Base-by-base conservation (phyloP, 2,113 vertebrate species). In the Serinus canaria region DNA sequence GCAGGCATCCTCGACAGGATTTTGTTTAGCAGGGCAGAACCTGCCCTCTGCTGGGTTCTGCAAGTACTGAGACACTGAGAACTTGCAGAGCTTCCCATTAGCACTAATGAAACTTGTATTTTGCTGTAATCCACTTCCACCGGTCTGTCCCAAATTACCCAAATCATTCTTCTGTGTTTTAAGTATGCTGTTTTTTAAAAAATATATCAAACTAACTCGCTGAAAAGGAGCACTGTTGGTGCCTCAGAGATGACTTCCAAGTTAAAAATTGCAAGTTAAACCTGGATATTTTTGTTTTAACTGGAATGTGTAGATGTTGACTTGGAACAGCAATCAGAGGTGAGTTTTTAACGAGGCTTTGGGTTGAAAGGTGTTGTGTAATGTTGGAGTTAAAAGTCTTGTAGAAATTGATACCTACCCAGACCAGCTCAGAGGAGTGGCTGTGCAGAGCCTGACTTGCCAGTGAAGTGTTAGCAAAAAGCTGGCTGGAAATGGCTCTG, bases 11-110 rank as follows among this genome's bases (percentile, higher is more conserved):
- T 68, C 10, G 0, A 0, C 0, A 10, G 56, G 25, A 28, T 44
- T 82, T 35, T 10, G 22, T 66, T 96, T 73, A 10, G 62, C 70
- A 92, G 92, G 90, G 83, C 53, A 63, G 95, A 96, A 83, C 73
- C 95, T 97, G 97, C 97, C 97, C 97, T 97, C 98, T 98, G 83
- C 97, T 97, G 98, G 97, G 33, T 13, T 35, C 1, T 79, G 23
- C 25, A 6, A 31, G 95, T 77, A 81, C 17, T 77, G 24, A 52
- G 11, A 19, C 7, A 10, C 3, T 2, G 11, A 8, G 20, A 6
- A 22, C 66, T 60, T 7, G 11, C 20, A 23, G 21, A 39, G 62
- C 28, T 85, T 33, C n/a, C 5, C 33, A 0, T 3, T 33, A 15
- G 6, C 13, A 13, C 21, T 8, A 2, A 17, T 13, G n/a, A 79